These are phyloP conservation scores for Triplophysa siluroides DNA, from an alignment of 2,113 vertebrate species.

Conservation along the genomic window DNA sequence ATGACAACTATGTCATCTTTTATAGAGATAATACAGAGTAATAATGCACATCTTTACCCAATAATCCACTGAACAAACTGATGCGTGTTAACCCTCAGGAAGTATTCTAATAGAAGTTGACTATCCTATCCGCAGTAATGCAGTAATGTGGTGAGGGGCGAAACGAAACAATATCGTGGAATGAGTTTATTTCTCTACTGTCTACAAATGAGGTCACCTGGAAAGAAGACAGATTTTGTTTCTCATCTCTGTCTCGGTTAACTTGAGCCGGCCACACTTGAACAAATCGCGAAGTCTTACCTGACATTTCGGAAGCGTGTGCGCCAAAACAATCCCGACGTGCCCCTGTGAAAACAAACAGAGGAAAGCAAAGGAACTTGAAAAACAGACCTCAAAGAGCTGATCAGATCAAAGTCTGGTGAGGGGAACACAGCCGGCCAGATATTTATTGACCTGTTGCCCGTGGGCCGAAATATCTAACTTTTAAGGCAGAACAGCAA, in stretches of 20 bases:
- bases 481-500: constrained; percentile 38
- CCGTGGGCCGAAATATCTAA: constrained; percentile 26
- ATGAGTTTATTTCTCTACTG: constrained; percentile 13
- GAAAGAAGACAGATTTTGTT: constrained; percentile 18
- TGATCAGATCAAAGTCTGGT: constrained; percentile 47
- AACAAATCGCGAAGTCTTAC: constrained; percentile 67
- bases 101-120: not conserved
- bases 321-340: constrained; percentile 91
- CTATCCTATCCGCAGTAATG: not conserved
- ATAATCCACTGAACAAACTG: constrained; percentile 17
- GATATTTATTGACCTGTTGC: constrained; percentile 44
- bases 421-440: constrained; percentile 20
- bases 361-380: constrained; percentile 10
- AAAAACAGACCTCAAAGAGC: constrained; percentile 18
- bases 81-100: not conserved
- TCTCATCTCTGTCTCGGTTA: not conserved
- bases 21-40: not conserved
- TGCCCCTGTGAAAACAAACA: constrained; percentile 80
- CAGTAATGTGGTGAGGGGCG: not conserved
- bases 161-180: not conserved
- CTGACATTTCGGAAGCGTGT: constrained; percentile 86
- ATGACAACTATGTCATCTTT: not conserved
- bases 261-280: not conserved
- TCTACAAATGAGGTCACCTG: constrained; percentile 19
- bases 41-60: not conserved